Evolutionary conservation across 2,888 invertebrate genomes (phyloP), one percentile per base, ranked within the genome.

Genomic region (Silvanus unidentatus): DNA sequence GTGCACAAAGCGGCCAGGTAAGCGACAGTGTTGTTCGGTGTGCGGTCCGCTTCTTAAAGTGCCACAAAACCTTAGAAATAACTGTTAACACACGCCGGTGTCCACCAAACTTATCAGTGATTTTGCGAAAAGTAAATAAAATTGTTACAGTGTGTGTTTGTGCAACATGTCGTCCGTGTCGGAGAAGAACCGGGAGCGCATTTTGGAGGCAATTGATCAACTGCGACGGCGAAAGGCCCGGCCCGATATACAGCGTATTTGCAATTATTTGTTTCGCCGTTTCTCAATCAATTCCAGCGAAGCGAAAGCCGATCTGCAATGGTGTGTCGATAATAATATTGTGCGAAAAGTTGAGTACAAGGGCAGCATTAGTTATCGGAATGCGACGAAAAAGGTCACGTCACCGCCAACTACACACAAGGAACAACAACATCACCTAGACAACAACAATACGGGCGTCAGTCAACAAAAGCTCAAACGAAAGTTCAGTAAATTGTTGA

Each of bases 321-420:
- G 80, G 67, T 80, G 90, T 60, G 80, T 88, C 10, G 84, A 84
- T 58, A 80, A 81, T 48, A 85, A 84, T 65, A 79, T 82, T 58
- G 84, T 90, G 43, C 79, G 84, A 53, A 86, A 86, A 77, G 90
- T 90, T 22, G 86, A 88, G 65, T 90, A 89, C 70, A 91, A 90
- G 73, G 89, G 89, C 61, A 86, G 82, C 72, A 86, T 84, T 55
- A 88, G 88, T 73, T 90, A 90, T 68, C 77, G 90, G 60, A 88
- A 88, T 74, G 86, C 88, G 39, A 82, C 85, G 40, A 88, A 81
- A 75, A 72, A 71, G 48, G 32, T 40, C 35, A 28, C 29, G 38
- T 13, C 11, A 6, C 30, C 2, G 28, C 27, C 42, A 42, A 2
- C 32, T 39, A 2, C n/a, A 16, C 5, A 12, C 32, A 8, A 38